These are phyloP conservation scores for Papilio aristodemus DNA, from an alignment of 1,140 invertebrate genomes.

Conservation along the genomic window DNA sequence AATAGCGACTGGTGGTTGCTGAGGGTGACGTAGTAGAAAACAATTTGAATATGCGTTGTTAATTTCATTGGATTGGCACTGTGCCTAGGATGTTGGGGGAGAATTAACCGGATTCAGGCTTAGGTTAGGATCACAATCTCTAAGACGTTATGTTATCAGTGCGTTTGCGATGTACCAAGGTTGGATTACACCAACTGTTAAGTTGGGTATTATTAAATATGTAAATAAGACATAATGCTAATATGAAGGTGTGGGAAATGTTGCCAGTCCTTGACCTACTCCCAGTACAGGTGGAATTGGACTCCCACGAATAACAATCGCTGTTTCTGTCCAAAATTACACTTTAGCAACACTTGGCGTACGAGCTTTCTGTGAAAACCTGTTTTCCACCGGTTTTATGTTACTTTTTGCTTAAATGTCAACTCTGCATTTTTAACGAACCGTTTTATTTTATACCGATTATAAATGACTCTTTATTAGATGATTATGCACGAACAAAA, in stretches of 20 bases:
- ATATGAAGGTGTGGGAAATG: constrained; percentile 48
- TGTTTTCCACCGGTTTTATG: constrained; percentile 37
- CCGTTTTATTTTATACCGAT: constrained; percentile 7
- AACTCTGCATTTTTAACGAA: constrained; percentile 25
- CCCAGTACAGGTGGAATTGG: constrained; percentile 35
- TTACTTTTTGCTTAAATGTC: constrained; percentile 33
- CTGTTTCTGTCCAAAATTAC: constrained; percentile 39
- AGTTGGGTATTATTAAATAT: constrained; percentile 34
- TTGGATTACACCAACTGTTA: constrained; percentile 9
- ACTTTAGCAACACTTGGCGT: constrained; percentile 17
- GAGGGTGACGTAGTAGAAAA: not conserved
- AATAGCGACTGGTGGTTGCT: no score
- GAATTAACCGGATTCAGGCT: not conserved
- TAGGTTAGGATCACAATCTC: not conserved
- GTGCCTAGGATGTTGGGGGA: not conserved
- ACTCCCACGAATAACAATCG: constrained; percentile 55
- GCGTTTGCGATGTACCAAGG: not conserved
- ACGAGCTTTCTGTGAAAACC: constrained; percentile 32
- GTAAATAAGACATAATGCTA: constrained; percentile 38
- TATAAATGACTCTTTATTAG: constrained; percentile 31
- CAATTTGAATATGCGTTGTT: not conserved
- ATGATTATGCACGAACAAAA: constrained; percentile 9
- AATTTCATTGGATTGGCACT: not conserved
- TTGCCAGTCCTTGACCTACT: constrained; percentile 51
- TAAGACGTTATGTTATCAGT: not conserved